Base-by-base conservation (phyloP, 2,797 vertebrate genomes). In the Amniataba percoides region DNA sequence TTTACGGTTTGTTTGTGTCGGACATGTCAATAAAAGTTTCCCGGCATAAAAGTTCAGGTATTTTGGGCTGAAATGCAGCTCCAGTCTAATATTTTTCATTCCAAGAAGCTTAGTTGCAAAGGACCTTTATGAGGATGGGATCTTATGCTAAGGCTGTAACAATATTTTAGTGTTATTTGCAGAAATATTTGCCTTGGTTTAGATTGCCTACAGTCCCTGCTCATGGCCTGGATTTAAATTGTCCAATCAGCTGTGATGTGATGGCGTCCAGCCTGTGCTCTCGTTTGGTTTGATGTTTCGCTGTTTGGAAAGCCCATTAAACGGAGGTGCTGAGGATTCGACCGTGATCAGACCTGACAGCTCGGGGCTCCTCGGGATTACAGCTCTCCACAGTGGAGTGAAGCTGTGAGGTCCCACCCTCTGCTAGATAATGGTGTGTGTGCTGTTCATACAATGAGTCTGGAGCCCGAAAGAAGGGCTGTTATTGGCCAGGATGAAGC, bases 311-410 rank as follows among this genome's bases (percentile, higher is more conserved):
- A 10, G 46, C 1, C 75, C n/a, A 60, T 83, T 86, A 80, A 69
- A 23, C 11, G n/a, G 42, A 74, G 77, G 75, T 72, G 78, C 25
- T 10, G 55, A 75, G 71, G 51, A 45, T 43, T 49, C 6, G 36
- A 45, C 5, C 8, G 49, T 72, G 69, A 88, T 85, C 31, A 4
- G 62, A 68, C 25, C 21, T 61, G 90, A 89, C 83, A 87, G 82
- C 77, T 79, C 68, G 64, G 64, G 61, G 59, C 69, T 87, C 70
- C 36, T 61, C 25, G 2, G 45, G 51, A 52, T 52, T 51, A 67
- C 64, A 77, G 36, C 27, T 46, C 19, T 51, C 9, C 40, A 42
- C 75, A 62, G 52, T 42, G 57, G 25, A 55, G 52, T 23, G 71
- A 57, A 61, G 63, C 57, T 62, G 57, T 71, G 27, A 57, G 61